Base-by-base conservation (phyloP, 2,888 invertebrate species). In the Hirtodrosophila histrioides region DNA sequence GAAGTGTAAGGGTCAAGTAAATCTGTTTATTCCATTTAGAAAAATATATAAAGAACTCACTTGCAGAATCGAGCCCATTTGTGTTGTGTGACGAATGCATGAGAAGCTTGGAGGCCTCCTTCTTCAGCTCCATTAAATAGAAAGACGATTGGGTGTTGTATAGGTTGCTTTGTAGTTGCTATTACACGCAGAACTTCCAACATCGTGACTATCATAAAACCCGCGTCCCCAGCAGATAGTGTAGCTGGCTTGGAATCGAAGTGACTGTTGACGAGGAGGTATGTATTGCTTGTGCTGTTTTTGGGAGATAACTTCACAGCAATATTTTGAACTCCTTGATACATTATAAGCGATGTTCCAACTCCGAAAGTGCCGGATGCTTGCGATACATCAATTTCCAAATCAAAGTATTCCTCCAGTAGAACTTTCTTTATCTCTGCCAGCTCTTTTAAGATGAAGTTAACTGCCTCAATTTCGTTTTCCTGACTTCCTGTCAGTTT, bases 181-280 rank as follows among this genome's bases (percentile, higher is more conserved):
- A 91, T 57, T 0, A 90, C 84, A 3, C 90, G 79, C 6, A 95
- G 80, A 1, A 93, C 90, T 78, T 95, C 95, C 65, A 95, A 77
- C 93, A 94, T 94, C 1, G 93, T 92, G 9, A 93, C 93, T 82
- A 94, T 93, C 86, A 93, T 94, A 10, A 93, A 92, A 9, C 93
- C 94, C 89, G 94, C 94, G 87, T 83, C 45, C 56, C 88, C 40
- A 57, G 62, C 48, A 69, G 76, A 73, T 88, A 96, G 94, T 88
- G 97, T 97, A 73, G 94, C 95, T 11, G 96, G 95, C 69, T 97
- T 96, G 27, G 97, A 95, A 91, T 99, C 98, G 90, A 96, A 98
- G 91, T 99, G 99, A 75, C 98, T 97, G 92, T 91, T 91, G 53
- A 99, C 92, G 17, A 98, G 92, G 5, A 91, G 65, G 43, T 84